phyloP scores from a whole-genome alignment of 2,113 vertebrate genomes.

The Rynchops niger region DNA sequence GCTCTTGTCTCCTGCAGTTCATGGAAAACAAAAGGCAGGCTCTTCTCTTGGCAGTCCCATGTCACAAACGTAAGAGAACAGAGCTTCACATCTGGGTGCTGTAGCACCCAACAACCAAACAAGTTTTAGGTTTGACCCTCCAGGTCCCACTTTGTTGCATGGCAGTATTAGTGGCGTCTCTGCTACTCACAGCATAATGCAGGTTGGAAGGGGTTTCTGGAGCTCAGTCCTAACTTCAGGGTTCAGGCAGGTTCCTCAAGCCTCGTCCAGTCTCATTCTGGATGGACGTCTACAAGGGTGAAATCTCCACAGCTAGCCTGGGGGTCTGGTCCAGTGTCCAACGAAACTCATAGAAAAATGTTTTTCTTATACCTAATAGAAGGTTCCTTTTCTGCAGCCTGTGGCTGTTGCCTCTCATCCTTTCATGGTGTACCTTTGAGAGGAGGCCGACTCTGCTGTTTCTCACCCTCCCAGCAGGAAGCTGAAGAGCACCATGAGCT shows the following conservation, averaged over 20 bases:
- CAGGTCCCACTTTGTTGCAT: neutral
- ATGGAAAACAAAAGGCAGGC: neutral
- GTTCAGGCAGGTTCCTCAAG: neutral
- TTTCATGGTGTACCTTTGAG: neutral
- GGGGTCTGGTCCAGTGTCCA: neutral
- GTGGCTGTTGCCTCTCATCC: neutral
- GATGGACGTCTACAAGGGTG: neutral
- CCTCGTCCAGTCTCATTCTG: neutral
- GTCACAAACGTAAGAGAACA: neutral
- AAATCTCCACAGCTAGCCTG: neutral
- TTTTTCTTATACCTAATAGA: neutral
- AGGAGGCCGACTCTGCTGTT: neutral
- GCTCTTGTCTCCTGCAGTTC: neutral
- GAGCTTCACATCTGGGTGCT: neutral
- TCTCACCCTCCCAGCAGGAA: neutral
- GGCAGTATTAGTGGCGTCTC: neutral
- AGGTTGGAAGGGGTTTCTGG: neutral
- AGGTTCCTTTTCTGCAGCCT: neutral
- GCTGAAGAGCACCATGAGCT: neutral
- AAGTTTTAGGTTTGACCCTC: neutral
- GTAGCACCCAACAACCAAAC: neutral
- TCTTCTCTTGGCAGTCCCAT: neutral
- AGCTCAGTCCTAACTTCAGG: neutral
- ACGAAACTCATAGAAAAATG: fast-evolving
- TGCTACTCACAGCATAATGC: neutral